Percentiles rank a stretch among this genome's conserved stretches.
Conservation (phyloP, 92 coral and sea anemone species). For the Porites cylindrica region DNA sequence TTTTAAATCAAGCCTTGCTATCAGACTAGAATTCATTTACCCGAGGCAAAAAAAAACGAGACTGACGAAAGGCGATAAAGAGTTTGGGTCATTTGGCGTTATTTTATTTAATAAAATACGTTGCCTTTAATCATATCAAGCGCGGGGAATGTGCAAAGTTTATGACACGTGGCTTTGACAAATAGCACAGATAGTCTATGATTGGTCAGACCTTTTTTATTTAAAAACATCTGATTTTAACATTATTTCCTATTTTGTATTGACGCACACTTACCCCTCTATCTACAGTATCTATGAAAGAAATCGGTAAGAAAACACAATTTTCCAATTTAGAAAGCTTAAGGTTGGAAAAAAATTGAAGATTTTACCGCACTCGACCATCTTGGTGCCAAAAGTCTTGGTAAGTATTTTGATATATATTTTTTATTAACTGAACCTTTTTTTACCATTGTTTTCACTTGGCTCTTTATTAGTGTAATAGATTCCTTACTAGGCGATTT, state of each 20-base stretch:
- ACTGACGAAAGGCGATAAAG: no score
- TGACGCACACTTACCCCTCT: background rate
- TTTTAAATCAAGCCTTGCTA: no score
- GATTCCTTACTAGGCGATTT: background rate
- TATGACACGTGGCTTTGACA: constrained; percentile 19
- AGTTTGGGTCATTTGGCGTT: no score
- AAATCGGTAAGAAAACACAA: background rate
- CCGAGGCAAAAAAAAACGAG: no score
- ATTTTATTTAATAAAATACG: no score
- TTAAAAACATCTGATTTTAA: constrained; percentile 16
- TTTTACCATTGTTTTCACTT: background rate
- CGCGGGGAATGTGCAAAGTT: constrained; percentile 6
- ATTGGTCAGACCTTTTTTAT: background rate
- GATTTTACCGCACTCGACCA: background rate
- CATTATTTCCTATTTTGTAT: background rate
- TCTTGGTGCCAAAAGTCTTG: background rate
- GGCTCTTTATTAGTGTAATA: background rate
- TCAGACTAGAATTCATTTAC: no score
- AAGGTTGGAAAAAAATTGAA: background rate
- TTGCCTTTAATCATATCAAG: background rate
- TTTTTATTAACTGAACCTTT: background rate
- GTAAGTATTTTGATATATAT: background rate
- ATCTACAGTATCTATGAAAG: background rate
- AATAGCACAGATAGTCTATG: background rate
- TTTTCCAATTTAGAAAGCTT: background rate